phyloP scores from a whole-genome alignment of 2,888 invertebrate species.

The Melangyna quadrimaculata region DNA sequence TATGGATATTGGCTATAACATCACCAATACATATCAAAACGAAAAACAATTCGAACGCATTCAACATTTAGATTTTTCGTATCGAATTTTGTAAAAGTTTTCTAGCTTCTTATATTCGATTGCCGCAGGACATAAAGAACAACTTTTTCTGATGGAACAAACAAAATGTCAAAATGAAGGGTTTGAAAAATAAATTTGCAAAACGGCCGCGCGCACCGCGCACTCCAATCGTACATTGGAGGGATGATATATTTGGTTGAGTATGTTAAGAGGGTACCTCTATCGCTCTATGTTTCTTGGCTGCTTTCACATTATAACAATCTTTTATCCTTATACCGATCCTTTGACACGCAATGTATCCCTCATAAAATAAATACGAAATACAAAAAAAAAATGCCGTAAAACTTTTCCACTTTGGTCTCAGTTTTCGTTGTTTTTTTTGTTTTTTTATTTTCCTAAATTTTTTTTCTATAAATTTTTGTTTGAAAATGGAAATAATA shows the following conservation, averaged over 20 bases:
- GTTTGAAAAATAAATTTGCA: slow-evolving; percentile 53
- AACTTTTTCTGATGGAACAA: background rate
- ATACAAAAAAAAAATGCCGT: slow-evolving; percentile 16
- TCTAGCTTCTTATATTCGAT: slow-evolving; percentile 27
- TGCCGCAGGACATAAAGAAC: slow-evolving; percentile 60
- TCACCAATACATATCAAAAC: slow-evolving; percentile 31
- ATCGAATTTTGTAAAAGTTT: slow-evolving; percentile 47
- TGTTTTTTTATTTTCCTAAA: slow-evolving; percentile 18
- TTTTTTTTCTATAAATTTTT: slow-evolving; percentile 16
- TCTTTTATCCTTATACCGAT: slow-evolving; percentile 66
- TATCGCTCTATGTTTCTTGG: background rate
- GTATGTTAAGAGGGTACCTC: slow-evolving; percentile 20
- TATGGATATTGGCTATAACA: slow-evolving; percentile 26
- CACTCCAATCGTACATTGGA: background rate
- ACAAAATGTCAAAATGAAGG: slow-evolving; percentile 2
- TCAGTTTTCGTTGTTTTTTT: background rate
- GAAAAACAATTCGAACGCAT: slow-evolving; percentile 57
- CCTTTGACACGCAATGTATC: slow-evolving; percentile 71
- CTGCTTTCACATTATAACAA: slow-evolving; percentile 56
- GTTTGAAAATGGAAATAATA: slow-evolving; percentile 53
- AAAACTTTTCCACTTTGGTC: slow-evolving; percentile 68
- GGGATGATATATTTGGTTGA: slow-evolving; percentile 41
- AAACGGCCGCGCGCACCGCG: slow-evolving; percentile 2
- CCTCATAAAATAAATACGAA: slow-evolving; percentile 63
- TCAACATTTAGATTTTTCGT: slow-evolving; percentile 8